Evolutionary conservation across 2,888 invertebrate genomes (phyloP), one percentile per base, ranked within the genome.

Genomic region (Aleiodes leptofemur): DNA sequence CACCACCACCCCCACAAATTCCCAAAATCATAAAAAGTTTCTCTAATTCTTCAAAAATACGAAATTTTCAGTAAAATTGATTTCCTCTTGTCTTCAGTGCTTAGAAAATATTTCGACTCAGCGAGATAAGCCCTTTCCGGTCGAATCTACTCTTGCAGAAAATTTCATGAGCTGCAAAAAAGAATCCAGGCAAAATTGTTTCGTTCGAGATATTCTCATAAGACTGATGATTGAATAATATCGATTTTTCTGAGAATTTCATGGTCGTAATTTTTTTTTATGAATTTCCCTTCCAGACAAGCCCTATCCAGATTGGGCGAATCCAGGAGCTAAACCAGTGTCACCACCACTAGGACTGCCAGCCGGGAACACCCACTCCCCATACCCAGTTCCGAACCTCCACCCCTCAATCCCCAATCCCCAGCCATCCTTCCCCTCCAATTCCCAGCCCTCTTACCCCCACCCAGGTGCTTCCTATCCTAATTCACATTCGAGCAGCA

Each of bases 231-330:
- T 34, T 34, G 11, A 29, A 31, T 4, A 1, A 13, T 13, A 31
- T 29, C 57, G 13, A 8, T 0, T 6, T 31, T 1, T 31, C 14
- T 55, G 23, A 56, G 23, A 56, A 16, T 9, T 9, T 23, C 4
- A 23, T 23, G 8, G 23, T 16, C 3, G 23, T 23, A 23, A 23
- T 23, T 7, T 6, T 9, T 23, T 9, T 23, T 4, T 56, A 23
- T 29, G 1, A 29, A 11, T 56, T 56, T 11, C 11, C 1, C 23
- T 59, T 38, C 7, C 34, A 59, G 59, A 38, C 4, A 38, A 4
- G n/a, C 38, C 59, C 11, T 59, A 59, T n/a, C 59, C 59, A 34
- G 59, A 59, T 14, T 59, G 59, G 59, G 59, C 59, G 2, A 59
- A 59, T 59, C 59, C 59, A 34, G 59, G 59, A 4, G 14, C 34